Conservation (phyloP, 2,797 vertebrate genomes). For the Kryptopterus vitreolus region DNA sequence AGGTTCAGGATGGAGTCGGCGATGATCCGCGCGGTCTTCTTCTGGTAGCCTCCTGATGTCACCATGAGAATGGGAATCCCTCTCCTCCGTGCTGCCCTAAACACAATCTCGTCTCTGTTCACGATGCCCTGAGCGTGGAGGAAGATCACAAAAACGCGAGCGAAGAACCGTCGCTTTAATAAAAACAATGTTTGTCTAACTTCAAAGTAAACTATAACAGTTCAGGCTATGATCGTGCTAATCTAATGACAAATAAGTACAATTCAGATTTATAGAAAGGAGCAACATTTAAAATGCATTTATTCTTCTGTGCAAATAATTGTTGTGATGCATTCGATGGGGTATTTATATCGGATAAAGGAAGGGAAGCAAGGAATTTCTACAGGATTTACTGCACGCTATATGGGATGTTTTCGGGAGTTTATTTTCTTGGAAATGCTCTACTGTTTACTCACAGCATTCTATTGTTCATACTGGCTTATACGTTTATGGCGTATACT, state of each 20-base stretch:
- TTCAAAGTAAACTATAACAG: neutral
- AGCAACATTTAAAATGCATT: neutral
- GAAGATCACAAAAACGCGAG: neutral
- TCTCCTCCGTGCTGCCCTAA: conserved; percentile 76
- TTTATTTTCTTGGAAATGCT: no score
- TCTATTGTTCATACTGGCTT: no score
- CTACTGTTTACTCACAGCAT: no score
- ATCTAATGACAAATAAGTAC: no score
- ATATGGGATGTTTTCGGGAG: no score
- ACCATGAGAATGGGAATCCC: conserved; percentile 92
- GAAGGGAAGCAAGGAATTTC: no score
- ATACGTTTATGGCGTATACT: no score
- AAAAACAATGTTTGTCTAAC: no score
- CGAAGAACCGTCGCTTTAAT: neutral
- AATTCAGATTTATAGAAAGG: neutral
- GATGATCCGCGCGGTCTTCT: conserved; percentile 91
- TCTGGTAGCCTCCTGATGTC: conserved; percentile 94
- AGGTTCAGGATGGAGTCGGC: conserved; percentile 95
- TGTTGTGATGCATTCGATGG: no score
- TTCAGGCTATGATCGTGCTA: neutral
- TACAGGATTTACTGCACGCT: no score
- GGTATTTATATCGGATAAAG: no score
- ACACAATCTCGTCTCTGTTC: conserved; percentile 88
- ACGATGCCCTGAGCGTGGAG: conserved; percentile 79
- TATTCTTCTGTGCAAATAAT: no score